A percentile compares a stretch with the other conserved stretches of the same genome.
Evolutionary conservation across 2,888 invertebrate species (phyloP).

Genomic region (Thereva nobilitata): DNA sequence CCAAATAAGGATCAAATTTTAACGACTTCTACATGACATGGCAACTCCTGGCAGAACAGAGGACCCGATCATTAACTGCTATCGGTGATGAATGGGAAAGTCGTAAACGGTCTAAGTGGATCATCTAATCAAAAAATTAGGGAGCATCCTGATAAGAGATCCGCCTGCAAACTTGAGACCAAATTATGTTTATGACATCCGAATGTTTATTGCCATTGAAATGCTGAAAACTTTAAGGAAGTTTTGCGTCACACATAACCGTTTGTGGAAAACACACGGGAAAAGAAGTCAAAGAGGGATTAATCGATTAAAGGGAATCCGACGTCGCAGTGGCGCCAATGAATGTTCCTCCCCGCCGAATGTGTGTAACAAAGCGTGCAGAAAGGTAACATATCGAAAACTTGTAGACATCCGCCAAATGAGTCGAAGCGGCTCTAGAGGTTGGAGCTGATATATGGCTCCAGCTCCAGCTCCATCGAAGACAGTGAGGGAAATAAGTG

Average conservation of each 20-base stretch:
- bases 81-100: background rate
- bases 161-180: constrained; percentile 22
- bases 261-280: constrained; percentile 39
- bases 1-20: too few species aligned
- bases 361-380: constrained; percentile 43
- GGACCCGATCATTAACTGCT: too few species aligned
- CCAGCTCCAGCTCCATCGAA: constrained; percentile 18
- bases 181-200: constrained; percentile 35
- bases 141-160: constrained; percentile 15
- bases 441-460: constrained; percentile 43
- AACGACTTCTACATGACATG: too few species aligned
- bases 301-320: constrained; percentile 47
- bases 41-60: too few species aligned
- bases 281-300: constrained; percentile 40
- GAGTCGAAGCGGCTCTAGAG: constrained; percentile 45
- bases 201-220: constrained; percentile 31
- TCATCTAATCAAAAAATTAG: constrained; percentile 25
- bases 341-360: constrained; percentile 43
- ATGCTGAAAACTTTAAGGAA: constrained; percentile 37
- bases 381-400: constrained; percentile 46
- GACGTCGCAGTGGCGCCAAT: constrained; percentile 47
- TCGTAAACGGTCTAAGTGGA: background rate
- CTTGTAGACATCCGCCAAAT: constrained; percentile 47
- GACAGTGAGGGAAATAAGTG: constrained; percentile 33
- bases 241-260: constrained; percentile 40